Conservation (phyloP, 2,888 invertebrate genomes). For the Nomada fucata region DNA sequence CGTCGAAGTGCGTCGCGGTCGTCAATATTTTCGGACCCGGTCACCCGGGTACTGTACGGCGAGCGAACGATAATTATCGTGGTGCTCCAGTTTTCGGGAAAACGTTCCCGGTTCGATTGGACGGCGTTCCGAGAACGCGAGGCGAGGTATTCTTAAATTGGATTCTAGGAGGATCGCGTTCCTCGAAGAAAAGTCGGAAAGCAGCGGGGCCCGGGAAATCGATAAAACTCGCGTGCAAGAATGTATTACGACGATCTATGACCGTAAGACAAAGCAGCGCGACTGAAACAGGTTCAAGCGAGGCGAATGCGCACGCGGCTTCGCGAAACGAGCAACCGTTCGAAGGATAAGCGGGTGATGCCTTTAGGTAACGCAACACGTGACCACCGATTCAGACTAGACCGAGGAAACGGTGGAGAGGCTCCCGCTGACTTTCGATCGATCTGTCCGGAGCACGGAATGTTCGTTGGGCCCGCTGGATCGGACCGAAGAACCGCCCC, state of each 20-base stretch:
- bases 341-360: slow-evolving; percentile 71
- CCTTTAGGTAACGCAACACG: slow-evolving; percentile 65
- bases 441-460: too few relatives aligned
- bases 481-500: too few relatives aligned
- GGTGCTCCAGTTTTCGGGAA: slow-evolving; percentile 11
- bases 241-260: slow-evolving; percentile 68
- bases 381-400: slow-evolving; percentile 54
- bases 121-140: slow-evolving; percentile 19
- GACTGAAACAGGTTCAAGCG: slow-evolving; percentile 66
- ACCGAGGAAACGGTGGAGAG: too few relatives aligned
- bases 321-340: slow-evolving; percentile 64
- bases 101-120: slow-evolving; percentile 22
- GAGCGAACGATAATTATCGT: background rate
- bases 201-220: slow-evolving; percentile 53
- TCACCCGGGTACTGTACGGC: background rate
- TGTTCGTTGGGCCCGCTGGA: too few relatives aligned
- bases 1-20: background rate
- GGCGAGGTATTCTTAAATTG: slow-evolving; percentile 32
- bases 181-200: slow-evolving; percentile 50
- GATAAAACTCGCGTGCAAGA: slow-evolving; percentile 66
- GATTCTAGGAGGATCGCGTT: slow-evolving; percentile 53
- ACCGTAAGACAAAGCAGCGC: slow-evolving; percentile 70
- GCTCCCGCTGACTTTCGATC: background rate
- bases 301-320: slow-evolving; percentile 44
- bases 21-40: background rate